These are phyloP conservation scores for Daphoenositta chrysoptera DNA, from an alignment of 2,113 vertebrate genomes.

Conservation along the genomic window DNA sequence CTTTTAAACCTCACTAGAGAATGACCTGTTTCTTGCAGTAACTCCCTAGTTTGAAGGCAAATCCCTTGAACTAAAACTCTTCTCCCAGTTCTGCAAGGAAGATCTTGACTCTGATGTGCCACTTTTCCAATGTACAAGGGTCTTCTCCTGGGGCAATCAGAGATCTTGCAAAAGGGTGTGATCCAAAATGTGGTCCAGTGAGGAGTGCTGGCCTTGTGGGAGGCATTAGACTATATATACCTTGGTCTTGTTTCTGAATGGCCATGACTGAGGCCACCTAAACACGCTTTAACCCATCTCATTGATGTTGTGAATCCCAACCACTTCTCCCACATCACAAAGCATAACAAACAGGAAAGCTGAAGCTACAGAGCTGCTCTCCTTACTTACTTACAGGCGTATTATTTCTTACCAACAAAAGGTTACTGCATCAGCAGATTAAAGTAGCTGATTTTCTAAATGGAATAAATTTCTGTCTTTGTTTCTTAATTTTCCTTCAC, in stretches of 20 bases:
- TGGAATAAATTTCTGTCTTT: background rate
- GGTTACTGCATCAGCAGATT: background rate
- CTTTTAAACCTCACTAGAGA: background rate
- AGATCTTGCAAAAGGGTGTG: background rate
- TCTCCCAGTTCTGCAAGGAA: background rate
- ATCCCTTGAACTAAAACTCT: background rate
- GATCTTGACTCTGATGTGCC: background rate
- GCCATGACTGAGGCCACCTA: background rate
- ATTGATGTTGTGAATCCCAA: background rate
- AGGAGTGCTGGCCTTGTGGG: background rate
- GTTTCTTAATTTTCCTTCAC: background rate
- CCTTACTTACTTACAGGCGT: background rate
- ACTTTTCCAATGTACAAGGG: background rate
- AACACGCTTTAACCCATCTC: background rate
- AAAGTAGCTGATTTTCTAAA: background rate
- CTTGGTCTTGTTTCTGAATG: accelerated
- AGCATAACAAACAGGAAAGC: background rate
- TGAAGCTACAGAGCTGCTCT: background rate
- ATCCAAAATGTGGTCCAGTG: background rate
- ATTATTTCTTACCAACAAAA: background rate
- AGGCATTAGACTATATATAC: background rate
- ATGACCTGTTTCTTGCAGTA: background rate
- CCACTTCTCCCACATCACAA: background rate
- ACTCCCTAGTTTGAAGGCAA: background rate
- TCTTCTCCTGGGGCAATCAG: background rate